A percentile compares a stretch with the other conserved stretches of the same genome.
These are phyloP conservation scores for Argentina silus DNA, from an alignment of 2,797 vertebrate species.

Conservation along the genomic window DNA sequence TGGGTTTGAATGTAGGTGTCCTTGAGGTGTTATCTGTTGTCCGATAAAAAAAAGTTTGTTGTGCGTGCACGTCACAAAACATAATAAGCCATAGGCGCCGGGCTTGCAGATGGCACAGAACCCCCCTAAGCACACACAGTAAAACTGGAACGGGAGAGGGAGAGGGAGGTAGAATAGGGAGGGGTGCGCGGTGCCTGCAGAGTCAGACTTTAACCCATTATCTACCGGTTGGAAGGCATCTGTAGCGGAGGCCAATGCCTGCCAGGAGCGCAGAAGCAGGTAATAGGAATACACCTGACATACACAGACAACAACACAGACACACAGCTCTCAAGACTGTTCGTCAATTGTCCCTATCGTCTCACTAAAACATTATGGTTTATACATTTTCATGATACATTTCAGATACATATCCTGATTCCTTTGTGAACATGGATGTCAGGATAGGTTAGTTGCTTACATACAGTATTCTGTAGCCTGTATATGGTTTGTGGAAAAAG, in stretches of 20 bases:
- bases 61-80: constrained; percentile 36
- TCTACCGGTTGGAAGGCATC: constrained; percentile 33
- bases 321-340: too few relatives aligned
- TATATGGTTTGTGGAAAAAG: too few relatives aligned
- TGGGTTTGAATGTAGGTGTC: not conserved
- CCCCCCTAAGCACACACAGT: constrained; percentile 46
- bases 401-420: too few relatives aligned
- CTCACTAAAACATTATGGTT: too few relatives aligned
- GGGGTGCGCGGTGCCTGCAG: constrained; percentile 61
- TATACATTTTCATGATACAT: too few relatives aligned
- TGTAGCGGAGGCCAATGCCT: not conserved
- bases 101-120: constrained; percentile 56
- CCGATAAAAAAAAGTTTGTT: constrained; percentile 52
- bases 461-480: too few relatives aligned
- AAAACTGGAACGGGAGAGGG: constrained; percentile 61
- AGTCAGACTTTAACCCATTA: constrained; percentile 80
- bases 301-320: too few relatives aligned
- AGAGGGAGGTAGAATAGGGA: constrained; percentile 32
- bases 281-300: not conserved
- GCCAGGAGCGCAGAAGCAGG: constrained; percentile 25
- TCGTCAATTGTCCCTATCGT: too few relatives aligned
- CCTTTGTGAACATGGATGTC: too few relatives aligned
- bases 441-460: too few relatives aligned
- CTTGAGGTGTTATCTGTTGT: not conserved
- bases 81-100: constrained; percentile 20